phyloP scores from a whole-genome alignment of 2,113 vertebrate species.

The Macaca nemestrina region DNA sequence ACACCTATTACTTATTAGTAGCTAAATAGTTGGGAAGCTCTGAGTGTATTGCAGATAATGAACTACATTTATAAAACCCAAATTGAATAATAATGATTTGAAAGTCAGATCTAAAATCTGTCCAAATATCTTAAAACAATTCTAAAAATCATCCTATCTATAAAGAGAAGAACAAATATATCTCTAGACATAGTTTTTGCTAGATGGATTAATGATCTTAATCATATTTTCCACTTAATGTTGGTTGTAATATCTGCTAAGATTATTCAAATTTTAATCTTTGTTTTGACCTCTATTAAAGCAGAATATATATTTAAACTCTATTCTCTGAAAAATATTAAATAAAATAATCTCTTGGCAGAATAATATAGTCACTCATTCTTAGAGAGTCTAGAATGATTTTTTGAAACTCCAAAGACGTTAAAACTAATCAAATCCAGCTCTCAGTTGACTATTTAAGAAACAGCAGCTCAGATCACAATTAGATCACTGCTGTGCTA shows the following conservation, averaged over 20 bases:
- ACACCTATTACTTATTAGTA: not conserved
- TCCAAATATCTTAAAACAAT: not conserved
- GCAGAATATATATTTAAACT: slow-evolving; percentile 27
- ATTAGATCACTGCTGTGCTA: not conserved
- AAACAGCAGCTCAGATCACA: not conserved
- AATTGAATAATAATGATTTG: not conserved
- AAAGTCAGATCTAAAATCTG: not conserved
- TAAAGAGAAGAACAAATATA: not conserved
- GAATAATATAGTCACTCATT: slow-evolving; percentile 20
- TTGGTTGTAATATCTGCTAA: slow-evolving; percentile 11
- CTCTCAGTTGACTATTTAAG: not conserved
- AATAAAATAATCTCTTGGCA: not conserved
- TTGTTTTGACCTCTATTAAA: not conserved
- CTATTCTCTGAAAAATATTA: slow-evolving; percentile 33
- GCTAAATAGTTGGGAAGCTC: not conserved
- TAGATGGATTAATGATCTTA: slow-evolving; percentile 23
- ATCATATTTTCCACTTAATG: not conserved
- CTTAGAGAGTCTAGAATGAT: not conserved
- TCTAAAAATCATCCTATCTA: not conserved
- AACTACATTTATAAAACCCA: not conserved
- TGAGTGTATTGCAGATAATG: not conserved
- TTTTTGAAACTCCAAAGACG: not conserved
- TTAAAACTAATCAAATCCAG: not conserved
- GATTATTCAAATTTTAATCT: slow-evolving; percentile 30
- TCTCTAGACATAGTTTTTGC: not conserved